Percentiles rank a stretch among this genome's conserved stretches.
Evolutionary conservation across 2,797 vertebrate species (phyloP).

Genomic region (Gymnoscopelus braueri): DNA sequence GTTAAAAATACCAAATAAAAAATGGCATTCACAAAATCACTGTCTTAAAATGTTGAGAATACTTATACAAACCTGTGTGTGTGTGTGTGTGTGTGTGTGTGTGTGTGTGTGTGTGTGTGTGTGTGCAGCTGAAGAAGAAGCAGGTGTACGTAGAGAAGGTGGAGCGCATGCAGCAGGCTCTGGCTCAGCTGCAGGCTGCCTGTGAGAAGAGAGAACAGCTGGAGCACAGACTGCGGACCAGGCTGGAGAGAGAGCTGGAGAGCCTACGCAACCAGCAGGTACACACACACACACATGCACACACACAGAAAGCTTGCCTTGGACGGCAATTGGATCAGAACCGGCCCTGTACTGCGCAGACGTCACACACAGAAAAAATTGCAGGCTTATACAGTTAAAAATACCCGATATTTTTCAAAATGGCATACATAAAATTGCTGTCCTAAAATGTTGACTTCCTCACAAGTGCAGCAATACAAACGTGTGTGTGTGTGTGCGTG

Average conservation of each 20-base stretch:
- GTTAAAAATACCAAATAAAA: no score
- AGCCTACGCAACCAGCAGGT: conserved; percentile 97
- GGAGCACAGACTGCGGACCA: conserved; percentile 91
- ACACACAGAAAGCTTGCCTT: not conserved
- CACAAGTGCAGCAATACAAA: no score
- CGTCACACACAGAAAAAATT: not conserved
- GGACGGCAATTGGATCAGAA: no score
- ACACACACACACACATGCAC: conserved; percentile 8
- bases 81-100: conserved; percentile 6
- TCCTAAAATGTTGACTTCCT: no score
- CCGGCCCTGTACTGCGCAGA: no score
- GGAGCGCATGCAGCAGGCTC: conserved; percentile 97
- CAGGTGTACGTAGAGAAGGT: conserved; percentile 99
- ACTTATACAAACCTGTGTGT: not conserved
- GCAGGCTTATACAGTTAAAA: no score
- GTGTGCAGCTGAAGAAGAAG: conserved; percentile 93
- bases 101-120: conserved; percentile 11
- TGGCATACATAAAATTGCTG: no score
- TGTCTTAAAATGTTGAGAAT: not conserved
- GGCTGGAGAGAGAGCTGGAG: conserved; percentile 95
- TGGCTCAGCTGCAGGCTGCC: conserved; percentile 95
- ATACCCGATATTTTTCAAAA: no score
- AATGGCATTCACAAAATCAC: no score
- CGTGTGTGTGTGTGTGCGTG: no score
- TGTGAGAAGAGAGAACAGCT: conserved; percentile 98